Evolutionary conservation across 1,140 invertebrate genomes (phyloP).

Genomic region (Zophobas morio): DNA sequence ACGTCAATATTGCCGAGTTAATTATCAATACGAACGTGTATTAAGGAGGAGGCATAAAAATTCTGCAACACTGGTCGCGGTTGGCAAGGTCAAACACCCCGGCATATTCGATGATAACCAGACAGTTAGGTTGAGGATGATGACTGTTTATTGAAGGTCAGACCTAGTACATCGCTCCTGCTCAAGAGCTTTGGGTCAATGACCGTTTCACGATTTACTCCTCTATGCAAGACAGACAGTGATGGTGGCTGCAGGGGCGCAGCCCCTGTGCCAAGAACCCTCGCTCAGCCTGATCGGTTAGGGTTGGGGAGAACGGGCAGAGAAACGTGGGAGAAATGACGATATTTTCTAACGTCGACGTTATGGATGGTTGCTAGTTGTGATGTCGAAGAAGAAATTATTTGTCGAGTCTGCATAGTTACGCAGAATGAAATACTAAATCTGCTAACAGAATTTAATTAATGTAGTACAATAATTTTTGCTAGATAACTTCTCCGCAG

Average conservation of each 20-base stretch:
- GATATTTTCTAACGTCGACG: not conserved
- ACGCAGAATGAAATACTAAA: too few species aligned
- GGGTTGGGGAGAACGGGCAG: not conserved
- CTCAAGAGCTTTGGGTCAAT: constrained; percentile 45
- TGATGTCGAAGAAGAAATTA: not conserved
- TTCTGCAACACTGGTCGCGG: constrained; percentile 19
- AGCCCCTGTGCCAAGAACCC: not conserved
- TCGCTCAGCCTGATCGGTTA: not conserved
- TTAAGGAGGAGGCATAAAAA: constrained; percentile 18
- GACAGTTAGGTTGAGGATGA: constrained; percentile 49
- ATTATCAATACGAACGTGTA: constrained; percentile 22
- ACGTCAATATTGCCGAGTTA: constrained; percentile 9
- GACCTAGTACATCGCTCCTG: constrained; percentile 50
- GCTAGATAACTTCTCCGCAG: too few species aligned
- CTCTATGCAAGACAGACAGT: constrained; percentile 2
- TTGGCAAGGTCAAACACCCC: constrained; percentile 48
- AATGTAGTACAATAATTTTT: too few species aligned
- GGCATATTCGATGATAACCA: constrained; percentile 49
- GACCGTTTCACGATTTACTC: constrained; percentile 35
- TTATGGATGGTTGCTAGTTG: not conserved
- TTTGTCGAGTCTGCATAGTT: too few species aligned
- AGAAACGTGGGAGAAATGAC: constrained; percentile 7
- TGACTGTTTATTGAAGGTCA: constrained; percentile 50
- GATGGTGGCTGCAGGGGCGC: not conserved
- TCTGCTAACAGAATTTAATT: too few species aligned